A percentile compares a stretch with the other conserved stretches of the same genome.
Evolutionary conservation across 2,797 vertebrate genomes (phyloP).

Genomic region (Pseudomugil tenellus): DNA sequence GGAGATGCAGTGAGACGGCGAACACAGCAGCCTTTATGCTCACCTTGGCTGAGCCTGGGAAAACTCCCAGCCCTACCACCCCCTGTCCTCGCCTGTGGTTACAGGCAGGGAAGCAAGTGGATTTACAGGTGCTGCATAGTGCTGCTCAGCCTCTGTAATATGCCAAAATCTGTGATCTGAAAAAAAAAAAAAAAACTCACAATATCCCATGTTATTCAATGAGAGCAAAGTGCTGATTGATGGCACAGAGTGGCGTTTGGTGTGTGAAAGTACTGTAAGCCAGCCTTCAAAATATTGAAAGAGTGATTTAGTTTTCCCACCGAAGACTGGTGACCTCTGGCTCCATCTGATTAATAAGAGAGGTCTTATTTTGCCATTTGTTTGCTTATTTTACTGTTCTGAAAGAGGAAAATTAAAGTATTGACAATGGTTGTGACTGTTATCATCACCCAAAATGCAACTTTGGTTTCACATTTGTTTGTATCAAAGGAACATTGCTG

Average conservation of each 20-base stretch:
- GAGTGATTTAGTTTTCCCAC: slow-evolving; percentile 12
- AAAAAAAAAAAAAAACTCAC: slow-evolving; percentile 20
- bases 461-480: not conserved
- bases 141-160: slow-evolving; percentile 37
- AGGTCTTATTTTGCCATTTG: not conserved
- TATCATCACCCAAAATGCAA: not conserved
- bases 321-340: slow-evolving; percentile 11
- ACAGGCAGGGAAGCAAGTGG: slow-evolving; percentile 68
- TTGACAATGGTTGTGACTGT: not conserved
- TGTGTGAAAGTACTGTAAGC: slow-evolving; percentile 30
- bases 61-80: slow-evolving; percentile 49
- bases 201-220: slow-evolving; percentile 43
- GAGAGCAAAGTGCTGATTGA: slow-evolving; percentile 48
- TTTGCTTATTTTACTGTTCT: not conserved
- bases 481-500: too few relatives aligned
- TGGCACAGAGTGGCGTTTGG: slow-evolving; percentile 4
- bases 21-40: slow-evolving; percentile 78
- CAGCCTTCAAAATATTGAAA: slow-evolving; percentile 11
- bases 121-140: slow-evolving; percentile 73
- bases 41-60: slow-evolving; percentile 70
- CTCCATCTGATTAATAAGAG: not conserved
- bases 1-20: slow-evolving; percentile 66
- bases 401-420: not conserved
- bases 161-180: slow-evolving; percentile 32
- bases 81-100: slow-evolving; percentile 41